Base-by-base conservation (phyloP, 2,888 invertebrate genomes). In the Microctonus brassicae region DNA sequence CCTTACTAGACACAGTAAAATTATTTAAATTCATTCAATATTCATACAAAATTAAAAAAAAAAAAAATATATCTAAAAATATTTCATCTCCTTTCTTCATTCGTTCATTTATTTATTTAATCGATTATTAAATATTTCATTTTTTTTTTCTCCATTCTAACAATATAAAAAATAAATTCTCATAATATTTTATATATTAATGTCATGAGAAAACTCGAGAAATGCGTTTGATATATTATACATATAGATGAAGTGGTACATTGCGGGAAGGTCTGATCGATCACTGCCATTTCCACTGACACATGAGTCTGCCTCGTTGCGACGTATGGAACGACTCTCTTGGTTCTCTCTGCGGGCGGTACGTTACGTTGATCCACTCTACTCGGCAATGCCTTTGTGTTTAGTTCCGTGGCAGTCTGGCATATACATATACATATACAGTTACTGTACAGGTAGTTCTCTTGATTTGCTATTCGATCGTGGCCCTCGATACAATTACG, bases 391-490 rank as follows among this genome's bases (percentile, higher is more conserved):
- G 47, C 47, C 20, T 47, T n/a, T 47, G 47, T 47, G 47, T 47
- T 47, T 47, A 47, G 47, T 47, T 47, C 47, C 17, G 47, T 17
- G 47, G 47, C 47, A 47, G 47, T 17, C 17, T n/a, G 7, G 17
- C 17, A 47, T 47, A 47, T 20, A 7, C 4, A 20, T 4, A 39
- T 36, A 39, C 1, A 17, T n/a, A 47, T n/a, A 47, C n/a, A 47
- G 42, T 34, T 47, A 24, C 17, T 26, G 29, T 55, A 26, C 39
- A 10, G 53, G 26, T 58, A 34, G 55, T 55, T 57, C 57, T 60
- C 58, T 68, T 57, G 58, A 68, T 68, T 60, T 60, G 60, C 67
- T 22, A 68, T 60, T 68, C 47, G 60, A 60, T 47, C 33, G 60
- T 29, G 24, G 65, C 39, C 17, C 42, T 47, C 67, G 58, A 68